These are phyloP conservation scores for Hydrozoanthus gracilis DNA, from an alignment of 92 coral and sea anemone genomes.

Conservation along the genomic window DNA sequence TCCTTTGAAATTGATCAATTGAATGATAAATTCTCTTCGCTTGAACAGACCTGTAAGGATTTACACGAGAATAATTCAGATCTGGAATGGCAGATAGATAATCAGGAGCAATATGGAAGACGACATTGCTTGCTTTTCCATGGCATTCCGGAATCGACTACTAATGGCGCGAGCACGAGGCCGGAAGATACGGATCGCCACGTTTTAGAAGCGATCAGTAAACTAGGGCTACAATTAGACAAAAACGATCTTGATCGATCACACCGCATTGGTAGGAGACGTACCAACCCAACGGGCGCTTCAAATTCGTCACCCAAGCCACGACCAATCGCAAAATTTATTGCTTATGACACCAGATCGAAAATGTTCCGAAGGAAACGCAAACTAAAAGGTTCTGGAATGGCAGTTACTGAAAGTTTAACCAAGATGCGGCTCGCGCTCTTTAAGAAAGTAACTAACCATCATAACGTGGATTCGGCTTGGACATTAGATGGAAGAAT, in stretches of 20 bases:
- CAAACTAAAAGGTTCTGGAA: too few species aligned
- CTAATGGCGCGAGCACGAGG: background rate
- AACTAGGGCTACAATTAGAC: background rate
- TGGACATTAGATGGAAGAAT: conserved; percentile 35
- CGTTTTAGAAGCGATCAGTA: conserved; percentile 1
- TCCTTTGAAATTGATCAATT: background rate
- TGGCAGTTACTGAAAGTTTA: too few species aligned
- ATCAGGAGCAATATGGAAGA: conserved; percentile 25
- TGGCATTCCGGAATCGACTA: conserved; percentile 5
- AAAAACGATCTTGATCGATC: conserved; percentile 37
- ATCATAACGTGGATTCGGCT: background rate
- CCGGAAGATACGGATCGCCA: background rate
- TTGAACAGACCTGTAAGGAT: conserved; percentile 10
- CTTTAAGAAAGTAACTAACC: background rate
- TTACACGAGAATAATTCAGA: conserved; percentile 17
- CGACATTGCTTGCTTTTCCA: conserved; percentile 18
- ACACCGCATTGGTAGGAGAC: conserved; percentile 10
- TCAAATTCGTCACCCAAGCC: conserved; percentile 18
- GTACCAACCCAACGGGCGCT: background rate
- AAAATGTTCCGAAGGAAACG: conserved; percentile 22
- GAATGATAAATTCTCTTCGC: background rate
- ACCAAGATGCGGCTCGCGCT: conserved; percentile 29
- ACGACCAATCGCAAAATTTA: conserved; percentile 46
- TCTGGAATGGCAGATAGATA: conserved; percentile 1
- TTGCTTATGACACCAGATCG: conserved; percentile 2